Conservation (phyloP, 2,113 vertebrate genomes). For the Semicossyphus pulcher region DNA sequence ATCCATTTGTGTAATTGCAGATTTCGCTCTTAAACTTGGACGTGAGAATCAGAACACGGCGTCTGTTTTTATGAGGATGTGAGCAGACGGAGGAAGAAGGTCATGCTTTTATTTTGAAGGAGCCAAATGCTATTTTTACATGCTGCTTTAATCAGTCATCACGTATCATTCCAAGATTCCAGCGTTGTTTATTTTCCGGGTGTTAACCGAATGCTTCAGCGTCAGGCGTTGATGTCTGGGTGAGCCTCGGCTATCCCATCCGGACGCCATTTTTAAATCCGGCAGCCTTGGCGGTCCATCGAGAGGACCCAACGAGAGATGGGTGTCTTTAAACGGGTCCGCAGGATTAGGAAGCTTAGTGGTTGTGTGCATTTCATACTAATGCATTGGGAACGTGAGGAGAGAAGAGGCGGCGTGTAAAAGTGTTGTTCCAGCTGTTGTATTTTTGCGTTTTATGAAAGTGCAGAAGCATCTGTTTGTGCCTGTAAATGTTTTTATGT, state of each 20-base stretch:
- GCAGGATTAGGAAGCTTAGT: conserved; percentile 35
- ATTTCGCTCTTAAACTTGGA: conserved; percentile 36
- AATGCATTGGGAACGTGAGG: not conserved
- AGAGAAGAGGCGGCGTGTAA: not conserved
- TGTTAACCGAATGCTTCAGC: conserved; percentile 48
- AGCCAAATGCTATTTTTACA: conserved; percentile 67
- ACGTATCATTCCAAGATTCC: conserved; percentile 40
- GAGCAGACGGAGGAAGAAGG: not conserved
- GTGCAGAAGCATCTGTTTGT: not conserved
- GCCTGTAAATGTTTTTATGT: not conserved
- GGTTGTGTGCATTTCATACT: conserved; percentile 17
- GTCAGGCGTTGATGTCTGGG: conserved; percentile 27
- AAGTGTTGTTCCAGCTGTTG: conserved; percentile 21
- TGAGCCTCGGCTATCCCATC: not conserved
- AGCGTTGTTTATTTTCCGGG: conserved; percentile 56
- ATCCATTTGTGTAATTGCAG: conserved; percentile 66
- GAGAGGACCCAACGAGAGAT: conserved; percentile 47
- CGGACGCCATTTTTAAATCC: conserved; percentile 57
- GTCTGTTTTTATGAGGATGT: conserved; percentile 10
- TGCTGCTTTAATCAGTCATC: conserved; percentile 30
- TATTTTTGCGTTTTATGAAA: not conserved
- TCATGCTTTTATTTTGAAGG: not conserved
- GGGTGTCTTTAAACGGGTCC: conserved; percentile 34
- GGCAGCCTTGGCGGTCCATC: conserved; percentile 46
- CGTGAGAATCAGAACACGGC: not conserved